Evolutionary conservation across 2,888 invertebrate species (phyloP).

Genomic region (Macaria liturata): DNA sequence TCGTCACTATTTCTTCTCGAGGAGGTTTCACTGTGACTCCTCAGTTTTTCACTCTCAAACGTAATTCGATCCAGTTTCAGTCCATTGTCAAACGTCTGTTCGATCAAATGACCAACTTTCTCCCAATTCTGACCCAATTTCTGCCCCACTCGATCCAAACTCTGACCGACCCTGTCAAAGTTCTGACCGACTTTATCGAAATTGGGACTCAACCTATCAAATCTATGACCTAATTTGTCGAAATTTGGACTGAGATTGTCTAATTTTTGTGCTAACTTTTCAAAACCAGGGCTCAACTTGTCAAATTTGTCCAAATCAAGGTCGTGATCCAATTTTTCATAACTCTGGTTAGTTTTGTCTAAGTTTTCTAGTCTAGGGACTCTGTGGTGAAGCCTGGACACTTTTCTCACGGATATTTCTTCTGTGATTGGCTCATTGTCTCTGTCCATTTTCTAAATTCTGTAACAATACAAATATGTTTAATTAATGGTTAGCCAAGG

Average conservation of each 20-base stretch:
- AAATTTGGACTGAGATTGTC: slow-evolving; percentile 13
- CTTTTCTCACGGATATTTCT: slow-evolving; percentile 53
- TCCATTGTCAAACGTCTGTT: slow-evolving; percentile 46
- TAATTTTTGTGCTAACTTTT: slow-evolving; percentile 9
- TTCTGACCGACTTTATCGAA: slow-evolving; percentile 18
- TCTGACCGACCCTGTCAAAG: slow-evolving; percentile 39
- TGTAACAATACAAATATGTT: slow-evolving; percentile 28
- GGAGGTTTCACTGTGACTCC: slow-evolving; percentile 64
- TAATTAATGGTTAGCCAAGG: no score
- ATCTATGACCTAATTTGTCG: slow-evolving; percentile 7
- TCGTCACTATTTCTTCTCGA: slow-evolving; percentile 74
- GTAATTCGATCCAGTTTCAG: slow-evolving; percentile 58
- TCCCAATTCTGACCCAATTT: slow-evolving; percentile 31
- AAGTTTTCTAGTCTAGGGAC: slow-evolving; percentile 46
- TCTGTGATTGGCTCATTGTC: slow-evolving; percentile 41
- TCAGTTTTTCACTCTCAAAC: slow-evolving; percentile 66
- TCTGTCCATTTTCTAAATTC: slow-evolving; percentile 61
- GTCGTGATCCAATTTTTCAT: slow-evolving; percentile 28
- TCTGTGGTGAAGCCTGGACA: slow-evolving; percentile 43
- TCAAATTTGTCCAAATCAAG: slow-evolving; percentile 27
- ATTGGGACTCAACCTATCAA: slow-evolving; percentile 1
- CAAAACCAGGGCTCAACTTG: slow-evolving; percentile 12
- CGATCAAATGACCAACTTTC: slow-evolving; percentile 41
- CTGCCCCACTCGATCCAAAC: slow-evolving; percentile 28
- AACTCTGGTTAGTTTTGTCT: slow-evolving; percentile 35